A percentile compares a stretch with the other conserved stretches of the same genome.
Evolutionary conservation across 2,797 vertebrate species (phyloP).

Genomic region (Enteromius mattozi): DNA sequence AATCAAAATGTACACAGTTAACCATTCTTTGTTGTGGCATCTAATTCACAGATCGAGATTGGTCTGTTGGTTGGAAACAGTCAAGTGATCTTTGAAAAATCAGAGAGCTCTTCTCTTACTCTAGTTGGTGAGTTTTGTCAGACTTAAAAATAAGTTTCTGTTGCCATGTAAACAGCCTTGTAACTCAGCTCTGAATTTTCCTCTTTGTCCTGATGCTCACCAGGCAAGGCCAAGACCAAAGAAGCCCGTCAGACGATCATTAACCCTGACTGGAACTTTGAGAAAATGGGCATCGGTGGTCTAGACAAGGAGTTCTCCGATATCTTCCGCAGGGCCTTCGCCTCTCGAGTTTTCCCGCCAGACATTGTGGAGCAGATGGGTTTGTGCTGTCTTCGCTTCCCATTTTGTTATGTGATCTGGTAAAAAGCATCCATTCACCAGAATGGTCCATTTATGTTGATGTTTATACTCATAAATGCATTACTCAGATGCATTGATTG

Average conservation of each 20-base stretch:
- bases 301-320: conserved; percentile 89
- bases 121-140: conserved; percentile 87
- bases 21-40: neutral
- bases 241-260: conserved; percentile 89
- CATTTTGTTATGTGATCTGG: neutral
- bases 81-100: conserved; percentile 97
- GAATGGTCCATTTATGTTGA: neutral
- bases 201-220: neutral
- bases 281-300: conserved; percentile 85
- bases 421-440: neutral
- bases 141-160: neutral
- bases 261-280: conserved; percentile 92
- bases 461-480: neutral
- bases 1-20: neutral
- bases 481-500: neutral
- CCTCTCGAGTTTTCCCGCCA: conserved; percentile 88
- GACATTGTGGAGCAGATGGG: conserved; percentile 93
- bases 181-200: neutral
- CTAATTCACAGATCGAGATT: conserved; percentile 84
- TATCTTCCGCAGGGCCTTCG: conserved; percentile 87
- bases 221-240: conserved; percentile 90
- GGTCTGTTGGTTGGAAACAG: conserved; percentile 95
- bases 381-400: conserved; percentile 65
- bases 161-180: neutral
- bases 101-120: conserved; percentile 92